Percentiles rank a stretch among this genome's conserved stretches.
Conservation (phyloP, 2,888 invertebrate genomes). For the Himalopsyche japonica region DNA sequence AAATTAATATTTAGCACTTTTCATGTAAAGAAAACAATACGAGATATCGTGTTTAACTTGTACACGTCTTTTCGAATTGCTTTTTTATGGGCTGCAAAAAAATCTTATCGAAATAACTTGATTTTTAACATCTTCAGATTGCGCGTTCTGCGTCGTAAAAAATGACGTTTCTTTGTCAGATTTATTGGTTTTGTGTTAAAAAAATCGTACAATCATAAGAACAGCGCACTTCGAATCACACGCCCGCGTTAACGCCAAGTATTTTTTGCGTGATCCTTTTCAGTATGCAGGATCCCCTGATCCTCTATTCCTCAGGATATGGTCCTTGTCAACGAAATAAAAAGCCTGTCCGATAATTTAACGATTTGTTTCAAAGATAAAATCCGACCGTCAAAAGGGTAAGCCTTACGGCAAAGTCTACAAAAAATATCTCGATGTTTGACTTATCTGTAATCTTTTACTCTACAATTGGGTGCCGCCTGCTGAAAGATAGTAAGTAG, state of each 20-base stretch:
- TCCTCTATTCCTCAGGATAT: not conserved
- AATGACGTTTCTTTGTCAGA: not conserved
- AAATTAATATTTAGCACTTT: no score
- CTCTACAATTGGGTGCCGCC: not conserved
- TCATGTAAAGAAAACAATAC: no score
- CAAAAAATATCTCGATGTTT: not conserved
- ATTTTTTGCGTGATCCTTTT: not conserved
- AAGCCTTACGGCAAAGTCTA: not conserved
- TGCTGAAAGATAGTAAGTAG: not conserved
- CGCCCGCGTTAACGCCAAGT: not conserved
- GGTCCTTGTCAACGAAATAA: not conserved
- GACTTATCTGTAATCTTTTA: not conserved
- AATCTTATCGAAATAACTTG: not conserved
- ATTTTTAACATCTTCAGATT: not conserved
- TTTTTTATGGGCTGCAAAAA: not conserved
- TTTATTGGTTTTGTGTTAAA: not conserved
- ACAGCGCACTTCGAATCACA: not conserved
- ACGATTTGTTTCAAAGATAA: not conserved
- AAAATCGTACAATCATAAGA: not conserved
- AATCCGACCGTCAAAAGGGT: not conserved
- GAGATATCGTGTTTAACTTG: no score
- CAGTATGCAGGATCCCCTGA: not conserved
- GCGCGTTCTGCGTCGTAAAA: not conserved
- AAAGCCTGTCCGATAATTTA: constrained; percentile 1
- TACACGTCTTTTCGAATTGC: no score